Evolutionary conservation across 2,113 vertebrate genomes (phyloP).

Genomic region (Patagioenas fasciata): DNA sequence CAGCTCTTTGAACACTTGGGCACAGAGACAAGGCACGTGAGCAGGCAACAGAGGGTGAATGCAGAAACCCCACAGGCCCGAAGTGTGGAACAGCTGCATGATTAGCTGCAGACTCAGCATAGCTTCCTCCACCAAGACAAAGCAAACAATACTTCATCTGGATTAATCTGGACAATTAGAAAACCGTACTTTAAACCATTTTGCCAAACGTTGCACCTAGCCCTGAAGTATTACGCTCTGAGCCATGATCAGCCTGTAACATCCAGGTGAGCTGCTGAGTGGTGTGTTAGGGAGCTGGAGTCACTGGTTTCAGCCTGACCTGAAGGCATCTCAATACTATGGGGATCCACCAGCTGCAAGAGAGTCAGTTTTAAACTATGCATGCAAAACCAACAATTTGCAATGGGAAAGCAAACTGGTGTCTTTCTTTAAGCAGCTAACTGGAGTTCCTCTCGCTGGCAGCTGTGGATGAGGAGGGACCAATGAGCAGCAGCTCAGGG

Average conservation of each 20-base stretch:
- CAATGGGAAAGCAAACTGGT: background rate
- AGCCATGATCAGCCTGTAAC: background rate
- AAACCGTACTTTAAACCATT: background rate
- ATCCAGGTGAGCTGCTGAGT: background rate
- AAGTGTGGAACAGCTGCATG: background rate
- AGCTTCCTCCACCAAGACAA: conserved; percentile 4
- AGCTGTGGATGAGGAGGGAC: background rate
- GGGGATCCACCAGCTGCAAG: background rate
- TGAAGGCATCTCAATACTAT: background rate
- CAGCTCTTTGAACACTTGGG: conserved; percentile 92
- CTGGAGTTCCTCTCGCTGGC: background rate
- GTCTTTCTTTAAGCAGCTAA: background rate
- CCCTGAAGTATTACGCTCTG: background rate
- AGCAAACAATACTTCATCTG: conserved; percentile 3
- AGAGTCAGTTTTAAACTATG: background rate
- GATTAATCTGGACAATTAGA: background rate
- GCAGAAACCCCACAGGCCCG: background rate
- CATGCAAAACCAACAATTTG: background rate
- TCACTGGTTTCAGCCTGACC: background rate
- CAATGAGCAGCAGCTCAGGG: background rate
- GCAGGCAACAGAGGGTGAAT: background rate
- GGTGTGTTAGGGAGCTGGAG: background rate
- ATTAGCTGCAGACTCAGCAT: background rate
- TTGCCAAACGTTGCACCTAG: background rate
- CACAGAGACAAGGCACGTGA: background rate